Evolutionary conservation across 2,113 vertebrate genomes (phyloP).

Genomic region (Thryonomys swinderianus): DNA sequence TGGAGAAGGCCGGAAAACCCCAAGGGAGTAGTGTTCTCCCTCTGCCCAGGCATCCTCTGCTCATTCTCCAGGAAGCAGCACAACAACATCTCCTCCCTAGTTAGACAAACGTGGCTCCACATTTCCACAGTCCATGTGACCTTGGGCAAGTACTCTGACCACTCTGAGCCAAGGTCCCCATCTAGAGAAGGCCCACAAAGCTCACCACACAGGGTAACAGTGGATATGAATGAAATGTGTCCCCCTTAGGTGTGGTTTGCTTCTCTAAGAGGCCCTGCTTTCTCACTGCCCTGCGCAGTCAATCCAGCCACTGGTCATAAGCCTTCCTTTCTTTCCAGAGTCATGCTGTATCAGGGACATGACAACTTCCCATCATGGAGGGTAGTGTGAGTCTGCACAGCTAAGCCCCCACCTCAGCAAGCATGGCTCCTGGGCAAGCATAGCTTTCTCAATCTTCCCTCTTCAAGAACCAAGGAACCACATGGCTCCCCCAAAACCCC

Average conservation of each 20-base stretch:
- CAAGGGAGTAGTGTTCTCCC: rapidly evolving
- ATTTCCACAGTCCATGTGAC: not conserved
- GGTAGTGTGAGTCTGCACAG: not conserved
- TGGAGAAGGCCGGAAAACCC: not conserved
- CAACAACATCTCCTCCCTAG: not conserved
- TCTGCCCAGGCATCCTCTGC: not conserved
- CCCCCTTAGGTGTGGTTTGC: too few species aligned
- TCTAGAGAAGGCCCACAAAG: not conserved
- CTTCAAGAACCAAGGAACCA: not conserved
- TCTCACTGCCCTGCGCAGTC: not conserved
- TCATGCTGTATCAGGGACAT: not conserved
- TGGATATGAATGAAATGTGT: rapidly evolving
- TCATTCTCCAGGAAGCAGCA: not conserved
- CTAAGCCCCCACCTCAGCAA: not conserved
- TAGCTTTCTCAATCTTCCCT: not conserved
- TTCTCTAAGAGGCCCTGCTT: not conserved
- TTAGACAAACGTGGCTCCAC: not conserved
- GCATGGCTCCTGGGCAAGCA: not conserved
- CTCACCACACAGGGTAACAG: not conserved
- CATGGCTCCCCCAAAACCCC: not conserved
- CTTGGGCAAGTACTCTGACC: not conserved
- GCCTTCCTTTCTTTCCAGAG: not conserved
- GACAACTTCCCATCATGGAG: not conserved
- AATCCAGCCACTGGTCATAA: not conserved
- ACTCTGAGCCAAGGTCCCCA: not conserved